Base-by-base conservation (phyloP, 2,113 vertebrate species). In the Myotis yumanensis region DNA sequence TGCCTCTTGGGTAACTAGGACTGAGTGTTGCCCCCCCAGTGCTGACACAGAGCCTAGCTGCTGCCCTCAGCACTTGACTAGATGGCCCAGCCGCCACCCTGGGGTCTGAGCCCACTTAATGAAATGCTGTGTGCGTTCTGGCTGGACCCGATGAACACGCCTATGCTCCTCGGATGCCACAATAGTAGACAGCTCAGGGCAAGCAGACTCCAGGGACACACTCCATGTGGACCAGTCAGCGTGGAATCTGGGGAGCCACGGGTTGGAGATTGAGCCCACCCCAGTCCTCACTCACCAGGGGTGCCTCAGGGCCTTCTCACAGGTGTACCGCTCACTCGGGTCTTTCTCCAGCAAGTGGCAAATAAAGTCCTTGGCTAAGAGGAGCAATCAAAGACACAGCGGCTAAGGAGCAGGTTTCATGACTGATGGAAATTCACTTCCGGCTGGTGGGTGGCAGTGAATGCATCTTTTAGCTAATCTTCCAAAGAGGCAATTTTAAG, bases 321-420 rank as follows among this genome's bases (percentile, higher is more conserved):
- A 99, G 91, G 97, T 99, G 90, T 98, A 99, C 79, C 99, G 99
- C 16, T 97, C 97, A 0, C n/a, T 97, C 0, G 99, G 99, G 97
- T 99, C 98, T 90, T 99, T 99, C 98, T 99, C 98, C 98, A 99
- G 98, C 77, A 99, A 93, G 28, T 99, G 99, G 35, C 97, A 98
- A 97, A 99, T 99, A 91, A 99, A 99, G 89, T 99, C 99, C 97
- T 99, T 99, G 86, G 99, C 99, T 99, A 98, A 95, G 46, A 89
- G 89, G 89, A 89, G 35, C 40, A 83, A 92, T 59, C 18, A 91
- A 86, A 97, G 95, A 95, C 52, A 91, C 2, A 30, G 35, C 51
- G 69, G 46, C 40, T 94, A 83, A 96, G 77, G 90, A 90, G 52
- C 89, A 94, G 76, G 51, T 93, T 94, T 95, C 84, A 82, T 4